These are phyloP conservation scores for Tetheella fluctuosa DNA, from an alignment of 2,888 invertebrate species.

Conservation along the genomic window DNA sequence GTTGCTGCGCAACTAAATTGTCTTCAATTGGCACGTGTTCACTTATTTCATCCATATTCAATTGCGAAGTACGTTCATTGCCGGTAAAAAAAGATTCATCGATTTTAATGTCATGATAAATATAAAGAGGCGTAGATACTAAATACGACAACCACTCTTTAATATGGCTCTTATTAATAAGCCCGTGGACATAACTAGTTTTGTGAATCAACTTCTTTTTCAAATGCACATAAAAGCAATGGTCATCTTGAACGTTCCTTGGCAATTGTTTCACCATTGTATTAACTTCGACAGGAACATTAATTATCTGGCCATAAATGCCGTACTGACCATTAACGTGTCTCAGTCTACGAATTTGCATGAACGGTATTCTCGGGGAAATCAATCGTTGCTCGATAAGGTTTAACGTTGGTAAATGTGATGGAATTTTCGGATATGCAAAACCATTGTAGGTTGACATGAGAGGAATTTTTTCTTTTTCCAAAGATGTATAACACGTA, in stretches of 20 bases:
- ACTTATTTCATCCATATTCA: slow-evolving; percentile 33
- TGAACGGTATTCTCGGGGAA: slow-evolving; percentile 42
- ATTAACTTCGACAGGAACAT: slow-evolving; percentile 42
- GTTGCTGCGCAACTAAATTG: slow-evolving; percentile 32
- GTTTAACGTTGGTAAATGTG: slow-evolving; percentile 35
- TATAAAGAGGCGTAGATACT: slow-evolving; percentile 37
- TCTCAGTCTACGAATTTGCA: slow-evolving; percentile 44
- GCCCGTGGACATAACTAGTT: slow-evolving; percentile 33
- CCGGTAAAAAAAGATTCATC: slow-evolving; percentile 31
- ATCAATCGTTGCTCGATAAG: slow-evolving; percentile 35
- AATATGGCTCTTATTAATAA: slow-evolving; percentile 33
- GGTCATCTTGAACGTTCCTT: slow-evolving; percentile 34
- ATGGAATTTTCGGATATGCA: slow-evolving; percentile 39
- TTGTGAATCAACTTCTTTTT: slow-evolving; percentile 32
- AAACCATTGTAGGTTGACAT: slow-evolving; percentile 39
- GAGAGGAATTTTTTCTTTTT: slow-evolving; percentile 27
- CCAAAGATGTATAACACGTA: slow-evolving; percentile 31
- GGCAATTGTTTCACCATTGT: slow-evolving; percentile 41
- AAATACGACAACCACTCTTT: slow-evolving; percentile 37
- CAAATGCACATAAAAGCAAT: slow-evolving; percentile 33
- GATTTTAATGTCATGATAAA: slow-evolving; percentile 31
- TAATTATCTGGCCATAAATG: slow-evolving; percentile 44
- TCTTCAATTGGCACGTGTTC: slow-evolving; percentile 38
- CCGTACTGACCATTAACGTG: slow-evolving; percentile 37
- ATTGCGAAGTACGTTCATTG: slow-evolving; percentile 25